Percentiles rank a stretch among this genome's conserved stretches.
Evolutionary conservation across 2,797 vertebrate genomes (phyloP).

Genomic region (Enteromius argenteus): DNA sequence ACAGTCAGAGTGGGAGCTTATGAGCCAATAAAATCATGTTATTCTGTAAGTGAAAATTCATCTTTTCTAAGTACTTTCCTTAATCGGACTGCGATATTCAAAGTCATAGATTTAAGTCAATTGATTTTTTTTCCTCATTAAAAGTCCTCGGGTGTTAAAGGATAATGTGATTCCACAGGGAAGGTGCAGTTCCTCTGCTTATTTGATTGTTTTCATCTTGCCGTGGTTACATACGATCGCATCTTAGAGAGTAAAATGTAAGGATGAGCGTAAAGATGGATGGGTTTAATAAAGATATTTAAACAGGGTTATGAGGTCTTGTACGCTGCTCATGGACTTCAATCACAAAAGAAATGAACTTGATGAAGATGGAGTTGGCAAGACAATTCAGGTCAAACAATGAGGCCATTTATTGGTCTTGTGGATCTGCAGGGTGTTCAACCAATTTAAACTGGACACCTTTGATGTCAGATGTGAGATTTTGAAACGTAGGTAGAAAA

Average conservation of each 20-base stretch:
- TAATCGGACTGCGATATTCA: slow-evolving; percentile 42
- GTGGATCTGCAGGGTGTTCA: slow-evolving; percentile 45
- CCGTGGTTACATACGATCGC: background rate
- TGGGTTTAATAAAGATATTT: slow-evolving; percentile 49
- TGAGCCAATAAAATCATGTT: slow-evolving; percentile 52
- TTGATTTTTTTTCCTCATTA: slow-evolving; percentile 26
- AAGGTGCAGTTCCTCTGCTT: slow-evolving; percentile 16
- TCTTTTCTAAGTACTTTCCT: slow-evolving; percentile 50
- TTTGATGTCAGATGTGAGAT: slow-evolving; percentile 37
- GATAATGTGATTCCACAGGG: slow-evolving; percentile 46
- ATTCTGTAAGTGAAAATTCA: slow-evolving; percentile 47
- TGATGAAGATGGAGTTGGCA: slow-evolving; percentile 42
- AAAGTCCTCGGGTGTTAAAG: slow-evolving; percentile 33
- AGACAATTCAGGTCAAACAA: slow-evolving; percentile 47
- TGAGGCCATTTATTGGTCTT: slow-evolving; percentile 50
- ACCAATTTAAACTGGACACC: slow-evolving; percentile 42
- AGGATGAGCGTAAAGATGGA: slow-evolving; percentile 35
- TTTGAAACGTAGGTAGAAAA: background rate
- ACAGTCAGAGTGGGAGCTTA: slow-evolving; percentile 42
- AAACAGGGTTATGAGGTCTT: slow-evolving; percentile 15
- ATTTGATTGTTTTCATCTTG: slow-evolving; percentile 23
- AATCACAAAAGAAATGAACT: background rate
- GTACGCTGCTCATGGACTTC: slow-evolving; percentile 12
- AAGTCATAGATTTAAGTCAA: slow-evolving; percentile 40
- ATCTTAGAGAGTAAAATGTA: background rate